phyloP scores from a whole-genome alignment of 2,888 invertebrate genomes.

The Tenthredo distinguenda region DNA sequence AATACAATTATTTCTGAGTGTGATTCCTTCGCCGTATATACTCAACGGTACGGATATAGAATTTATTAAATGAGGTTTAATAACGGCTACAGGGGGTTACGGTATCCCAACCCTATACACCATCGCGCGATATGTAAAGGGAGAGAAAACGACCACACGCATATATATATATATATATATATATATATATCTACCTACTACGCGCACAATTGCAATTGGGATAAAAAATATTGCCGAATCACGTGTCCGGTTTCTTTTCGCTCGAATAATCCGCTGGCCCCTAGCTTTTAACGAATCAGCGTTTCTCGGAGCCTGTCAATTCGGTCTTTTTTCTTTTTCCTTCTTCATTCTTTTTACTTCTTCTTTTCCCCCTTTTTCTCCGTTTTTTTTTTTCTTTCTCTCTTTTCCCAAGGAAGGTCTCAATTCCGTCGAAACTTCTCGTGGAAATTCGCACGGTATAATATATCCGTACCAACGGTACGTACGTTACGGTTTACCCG shows the following conservation, averaged over 20 bases:
- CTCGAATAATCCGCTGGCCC: conserved; percentile 12
- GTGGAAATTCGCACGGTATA: neutral
- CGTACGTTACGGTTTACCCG: neutral
- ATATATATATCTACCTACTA: neutral
- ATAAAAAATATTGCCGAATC: conserved; percentile 58
- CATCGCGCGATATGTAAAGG: neutral
- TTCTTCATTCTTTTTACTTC: conserved; percentile 50
- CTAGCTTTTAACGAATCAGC: conserved; percentile 49
- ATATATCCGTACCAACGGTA: neutral
- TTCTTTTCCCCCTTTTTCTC: conserved; percentile 49
- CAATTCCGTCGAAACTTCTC: neutral
- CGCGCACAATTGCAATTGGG: conserved; percentile 60
- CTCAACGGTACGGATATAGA: neutral
- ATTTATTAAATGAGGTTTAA: neutral
- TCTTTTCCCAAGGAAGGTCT: conserved; percentile 20
- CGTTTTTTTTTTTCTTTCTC: conserved; percentile 41
- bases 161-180: neutral
- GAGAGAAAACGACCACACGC: neutral
- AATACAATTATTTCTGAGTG: conserved; percentile 68
- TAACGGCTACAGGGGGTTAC: neutral
- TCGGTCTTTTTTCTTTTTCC: neutral
- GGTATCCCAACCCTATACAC: neutral
- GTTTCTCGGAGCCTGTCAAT: conserved; percentile 29
- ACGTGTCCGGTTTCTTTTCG: conserved; percentile 28
- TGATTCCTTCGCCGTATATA: conserved; percentile 57